phyloP scores from a whole-genome alignment of 2,888 invertebrate species.

The Eupithecia inturbata region DNA sequence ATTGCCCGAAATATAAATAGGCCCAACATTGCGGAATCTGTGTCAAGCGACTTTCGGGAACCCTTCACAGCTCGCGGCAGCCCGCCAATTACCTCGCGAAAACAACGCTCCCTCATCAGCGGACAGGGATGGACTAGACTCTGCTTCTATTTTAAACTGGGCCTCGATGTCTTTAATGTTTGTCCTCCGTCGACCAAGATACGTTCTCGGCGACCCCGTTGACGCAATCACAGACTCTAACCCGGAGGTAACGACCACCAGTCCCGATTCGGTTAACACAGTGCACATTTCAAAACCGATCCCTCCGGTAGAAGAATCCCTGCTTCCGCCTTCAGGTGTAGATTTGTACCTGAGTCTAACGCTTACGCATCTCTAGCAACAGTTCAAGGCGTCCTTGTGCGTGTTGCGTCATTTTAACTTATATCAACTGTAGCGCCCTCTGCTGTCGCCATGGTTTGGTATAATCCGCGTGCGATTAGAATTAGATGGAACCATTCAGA shows the following conservation, averaged over 20 bases:
- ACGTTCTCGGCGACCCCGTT: too few relatives aligned
- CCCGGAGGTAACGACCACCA: not conserved
- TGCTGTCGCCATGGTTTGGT: too few relatives aligned
- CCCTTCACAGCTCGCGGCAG: constrained; percentile 48
- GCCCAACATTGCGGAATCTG: constrained; percentile 54
- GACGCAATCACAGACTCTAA: too few relatives aligned
- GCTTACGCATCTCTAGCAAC: not conserved
- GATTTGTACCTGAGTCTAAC: not conserved
- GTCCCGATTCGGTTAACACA: not conserved
- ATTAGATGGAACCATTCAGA: too few relatives aligned
- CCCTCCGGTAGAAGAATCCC: not conserved
- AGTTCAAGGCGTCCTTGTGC: not conserved
- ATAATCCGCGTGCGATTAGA: too few relatives aligned
- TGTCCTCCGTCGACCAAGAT: not conserved
- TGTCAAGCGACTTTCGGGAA: constrained; percentile 61
- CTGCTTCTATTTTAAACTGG: not conserved
- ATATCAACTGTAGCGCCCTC: too few relatives aligned
- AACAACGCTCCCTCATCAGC: constrained; percentile 47
- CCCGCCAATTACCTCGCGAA: constrained; percentile 60
- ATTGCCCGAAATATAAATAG: constrained; percentile 46
- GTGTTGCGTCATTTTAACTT: too few relatives aligned
- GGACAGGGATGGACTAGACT: constrained; percentile 21
- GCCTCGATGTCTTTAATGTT: not conserved
- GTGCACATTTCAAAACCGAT: not conserved
- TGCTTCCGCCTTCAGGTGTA: not conserved